Conservation (phyloP, 1,140 invertebrate species). For the Anthonomus grandis region DNA sequence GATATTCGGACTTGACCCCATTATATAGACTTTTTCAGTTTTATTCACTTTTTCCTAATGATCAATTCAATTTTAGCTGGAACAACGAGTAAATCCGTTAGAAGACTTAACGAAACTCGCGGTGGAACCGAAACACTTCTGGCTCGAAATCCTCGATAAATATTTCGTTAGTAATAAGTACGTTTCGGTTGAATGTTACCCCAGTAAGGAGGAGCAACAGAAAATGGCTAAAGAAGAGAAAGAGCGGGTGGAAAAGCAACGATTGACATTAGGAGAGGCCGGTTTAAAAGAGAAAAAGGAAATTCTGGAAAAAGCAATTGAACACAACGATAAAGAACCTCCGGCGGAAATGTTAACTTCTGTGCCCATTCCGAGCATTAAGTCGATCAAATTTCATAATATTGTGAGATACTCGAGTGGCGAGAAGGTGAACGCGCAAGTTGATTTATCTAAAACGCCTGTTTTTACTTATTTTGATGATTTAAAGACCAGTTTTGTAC, state of each 20-base stretch:
- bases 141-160: constrained; percentile 66
- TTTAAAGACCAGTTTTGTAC: constrained; percentile 79
- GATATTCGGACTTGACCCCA: too few relatives aligned
- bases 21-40: too few relatives aligned
- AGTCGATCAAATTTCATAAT: constrained; percentile 66
- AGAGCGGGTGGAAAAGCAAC: constrained; percentile 62
- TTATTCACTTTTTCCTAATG: too few relatives aligned
- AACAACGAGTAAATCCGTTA: constrained; percentile 69
- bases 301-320: constrained; percentile 64
- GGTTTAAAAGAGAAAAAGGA: constrained; percentile 65
- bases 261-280: constrained; percentile 59
- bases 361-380: constrained; percentile 66
- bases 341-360: constrained; percentile 64
- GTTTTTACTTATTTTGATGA: constrained; percentile 76
- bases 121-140: constrained; percentile 63
- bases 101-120: constrained; percentile 60
- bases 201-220: constrained; percentile 58
- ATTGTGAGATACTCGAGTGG: constrained; percentile 59
- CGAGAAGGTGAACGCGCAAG: constrained; percentile 55
- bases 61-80: constrained; percentile 58
- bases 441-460: constrained; percentile 65
- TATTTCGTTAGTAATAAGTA: constrained; percentile 65
- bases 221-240: constrained; percentile 62
- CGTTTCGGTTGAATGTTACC: constrained; percentile 55
- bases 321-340: constrained; percentile 72